Evolutionary conservation across 2,113 vertebrate genomes (phyloP).

Genomic region (Butastur rufipennis): DNA sequence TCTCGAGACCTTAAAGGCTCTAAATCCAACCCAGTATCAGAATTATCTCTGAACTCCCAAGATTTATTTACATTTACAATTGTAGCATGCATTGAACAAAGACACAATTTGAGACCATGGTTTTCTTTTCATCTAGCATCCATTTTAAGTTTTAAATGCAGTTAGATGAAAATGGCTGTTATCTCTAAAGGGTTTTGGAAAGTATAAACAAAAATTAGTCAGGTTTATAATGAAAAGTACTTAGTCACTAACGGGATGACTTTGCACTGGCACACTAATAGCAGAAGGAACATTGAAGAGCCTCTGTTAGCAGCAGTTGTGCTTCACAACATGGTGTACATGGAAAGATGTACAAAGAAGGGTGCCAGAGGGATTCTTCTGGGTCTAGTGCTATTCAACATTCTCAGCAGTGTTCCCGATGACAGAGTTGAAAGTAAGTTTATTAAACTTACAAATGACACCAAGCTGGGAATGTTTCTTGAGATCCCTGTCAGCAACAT

Average conservation of each 20-base stretch:
- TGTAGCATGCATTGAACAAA: not conserved
- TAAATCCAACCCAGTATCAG: not conserved
- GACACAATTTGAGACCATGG: rapidly evolving
- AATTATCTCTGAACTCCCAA: not conserved
- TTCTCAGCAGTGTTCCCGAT: not conserved
- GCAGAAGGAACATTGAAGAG: not conserved
- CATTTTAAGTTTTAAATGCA: not conserved
- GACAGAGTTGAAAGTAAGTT: not conserved
- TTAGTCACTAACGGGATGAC: not conserved
- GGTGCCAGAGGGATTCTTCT: not conserved
- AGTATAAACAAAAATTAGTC: not conserved
- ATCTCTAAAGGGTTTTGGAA: not conserved
- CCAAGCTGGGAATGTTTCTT: not conserved
- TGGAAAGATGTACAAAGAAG: not conserved
- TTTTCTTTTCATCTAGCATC: not conserved
- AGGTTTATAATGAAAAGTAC: not conserved
- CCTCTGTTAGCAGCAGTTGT: not conserved
- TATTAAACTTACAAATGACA: not conserved
- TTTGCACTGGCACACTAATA: not conserved
- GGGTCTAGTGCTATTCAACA: not conserved
- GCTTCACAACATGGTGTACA: not conserved
- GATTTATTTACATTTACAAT: not conserved
- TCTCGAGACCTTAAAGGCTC: not conserved
- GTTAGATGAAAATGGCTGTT: not conserved
- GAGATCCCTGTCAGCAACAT: not conserved